Conservation (phyloP, 2,888 invertebrate species). For the Synanthedon myopaeformis region DNA sequence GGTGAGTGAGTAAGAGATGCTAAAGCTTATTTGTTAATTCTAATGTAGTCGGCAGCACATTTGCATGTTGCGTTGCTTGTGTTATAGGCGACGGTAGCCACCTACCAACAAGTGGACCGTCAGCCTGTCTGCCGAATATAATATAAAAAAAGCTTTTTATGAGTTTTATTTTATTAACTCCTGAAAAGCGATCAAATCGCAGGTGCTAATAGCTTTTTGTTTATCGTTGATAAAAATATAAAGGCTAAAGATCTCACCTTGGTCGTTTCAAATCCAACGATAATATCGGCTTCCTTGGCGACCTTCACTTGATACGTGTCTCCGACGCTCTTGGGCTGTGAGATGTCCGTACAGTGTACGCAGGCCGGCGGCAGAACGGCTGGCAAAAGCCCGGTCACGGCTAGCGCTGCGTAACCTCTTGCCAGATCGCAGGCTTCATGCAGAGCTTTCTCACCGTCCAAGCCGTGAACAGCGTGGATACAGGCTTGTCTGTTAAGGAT, state of each 20-base stretch:
- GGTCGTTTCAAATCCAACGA: constrained; percentile 79
- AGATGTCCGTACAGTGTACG: constrained; percentile 65
- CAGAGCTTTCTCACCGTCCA: constrained; percentile 40
- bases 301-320: constrained; percentile 74
- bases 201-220: too few relatives aligned
- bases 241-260: constrained; percentile 23
- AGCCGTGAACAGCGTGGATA: constrained; percentile 70
- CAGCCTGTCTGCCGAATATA: too few relatives aligned
- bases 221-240: neutral
- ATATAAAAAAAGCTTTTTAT: too few relatives aligned
- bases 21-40: too few relatives aligned
- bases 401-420: constrained; percentile 75
- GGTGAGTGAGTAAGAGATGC: too few relatives aligned
- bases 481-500: constrained; percentile 75
- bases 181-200: too few relatives aligned
- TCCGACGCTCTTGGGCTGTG: constrained; percentile 55
- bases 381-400: constrained; percentile 70
- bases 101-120: too few relatives aligned
- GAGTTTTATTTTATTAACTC: too few relatives aligned
- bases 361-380: constrained; percentile 75
- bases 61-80: too few relatives aligned
- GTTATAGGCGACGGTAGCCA: too few relatives aligned
- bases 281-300: constrained; percentile 82
- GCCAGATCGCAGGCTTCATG: constrained; percentile 76
- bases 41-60: too few relatives aligned